These are phyloP conservation scores for Canis aureus DNA, from an alignment of 2,113 vertebrate species.

Conservation along the genomic window DNA sequence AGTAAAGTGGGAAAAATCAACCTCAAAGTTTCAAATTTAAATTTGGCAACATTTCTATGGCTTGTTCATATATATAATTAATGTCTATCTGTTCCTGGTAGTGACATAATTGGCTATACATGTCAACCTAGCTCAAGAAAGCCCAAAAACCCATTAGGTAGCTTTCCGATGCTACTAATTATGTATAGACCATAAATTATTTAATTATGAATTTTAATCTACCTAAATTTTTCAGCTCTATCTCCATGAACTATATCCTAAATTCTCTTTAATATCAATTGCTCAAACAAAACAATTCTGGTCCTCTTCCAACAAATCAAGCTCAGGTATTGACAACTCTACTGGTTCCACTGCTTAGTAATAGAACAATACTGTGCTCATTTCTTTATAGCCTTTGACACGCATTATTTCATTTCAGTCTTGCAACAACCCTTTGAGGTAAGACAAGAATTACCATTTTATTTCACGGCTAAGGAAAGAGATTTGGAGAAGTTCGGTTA, in stretches of 20 bases:
- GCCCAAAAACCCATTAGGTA: background rate
- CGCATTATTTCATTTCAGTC: conserved; percentile 3
- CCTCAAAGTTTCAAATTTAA: conserved; percentile 43
- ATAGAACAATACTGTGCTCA: background rate
- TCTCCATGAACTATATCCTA: conserved; percentile 45
- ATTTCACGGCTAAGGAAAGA: conserved; percentile 1
- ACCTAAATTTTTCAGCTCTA: conserved; percentile 36
- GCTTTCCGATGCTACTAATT: background rate
- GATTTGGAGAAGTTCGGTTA: background rate
- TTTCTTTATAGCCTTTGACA: background rate
- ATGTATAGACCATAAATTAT: background rate
- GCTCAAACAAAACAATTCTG: conserved; percentile 56
- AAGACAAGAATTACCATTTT: conserved; percentile 12
- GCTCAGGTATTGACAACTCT: background rate
- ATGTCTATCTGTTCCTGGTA: background rate
- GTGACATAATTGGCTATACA: background rate
- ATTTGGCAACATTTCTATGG: background rate
- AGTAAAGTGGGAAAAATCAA: conserved; percentile 29
- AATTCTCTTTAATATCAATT: conserved; percentile 22
- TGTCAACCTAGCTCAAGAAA: background rate
- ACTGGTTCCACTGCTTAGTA: conserved; percentile 14
- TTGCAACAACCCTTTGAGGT: conserved; percentile 20
- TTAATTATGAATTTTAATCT: conserved; percentile 50
- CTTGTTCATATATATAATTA: background rate
- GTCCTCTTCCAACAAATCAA: background rate